A percentile compares a stretch with the other conserved stretches of the same genome.
Evolutionary conservation across 2,113 vertebrate species (phyloP).

Genomic region (Asarcornis scutulata): DNA sequence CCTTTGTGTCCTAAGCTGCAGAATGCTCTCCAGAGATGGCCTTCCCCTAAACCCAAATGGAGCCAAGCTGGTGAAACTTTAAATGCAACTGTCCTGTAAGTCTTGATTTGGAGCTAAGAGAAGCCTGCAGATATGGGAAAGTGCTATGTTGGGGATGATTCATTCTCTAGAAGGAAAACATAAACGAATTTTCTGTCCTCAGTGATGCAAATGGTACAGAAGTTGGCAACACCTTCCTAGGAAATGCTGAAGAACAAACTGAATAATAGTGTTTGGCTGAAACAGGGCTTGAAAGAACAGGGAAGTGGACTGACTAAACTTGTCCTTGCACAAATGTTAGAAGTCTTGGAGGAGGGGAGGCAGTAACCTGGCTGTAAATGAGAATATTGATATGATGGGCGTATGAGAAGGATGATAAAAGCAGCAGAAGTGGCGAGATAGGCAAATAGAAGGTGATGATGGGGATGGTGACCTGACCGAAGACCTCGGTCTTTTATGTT

Average conservation of each 20-base stretch:
- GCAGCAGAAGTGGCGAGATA: background rate
- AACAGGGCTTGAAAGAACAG: background rate
- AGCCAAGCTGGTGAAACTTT: background rate
- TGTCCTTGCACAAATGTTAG: background rate
- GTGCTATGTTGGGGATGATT: background rate
- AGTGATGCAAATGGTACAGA: background rate
- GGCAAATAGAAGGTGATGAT: background rate
- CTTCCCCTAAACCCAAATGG: background rate
- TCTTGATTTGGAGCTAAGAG: background rate
- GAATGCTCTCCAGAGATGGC: background rate
- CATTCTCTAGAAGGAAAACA: background rate
- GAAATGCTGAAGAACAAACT: background rate
- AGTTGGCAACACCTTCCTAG: background rate
- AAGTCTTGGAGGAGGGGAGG: background rate
- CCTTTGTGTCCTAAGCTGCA: background rate
- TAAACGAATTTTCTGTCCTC: background rate
- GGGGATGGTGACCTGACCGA: accelerated
- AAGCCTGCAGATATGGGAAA: background rate
- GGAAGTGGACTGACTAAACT: background rate
- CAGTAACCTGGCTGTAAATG: background rate
- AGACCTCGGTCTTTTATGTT: background rate
- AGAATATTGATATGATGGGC: background rate
- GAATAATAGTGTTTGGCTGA: background rate
- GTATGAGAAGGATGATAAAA: background rate
- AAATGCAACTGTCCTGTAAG: background rate